phyloP scores from a whole-genome alignment of 2,888 invertebrate species.

The Tetragonisca angustula region DNA sequence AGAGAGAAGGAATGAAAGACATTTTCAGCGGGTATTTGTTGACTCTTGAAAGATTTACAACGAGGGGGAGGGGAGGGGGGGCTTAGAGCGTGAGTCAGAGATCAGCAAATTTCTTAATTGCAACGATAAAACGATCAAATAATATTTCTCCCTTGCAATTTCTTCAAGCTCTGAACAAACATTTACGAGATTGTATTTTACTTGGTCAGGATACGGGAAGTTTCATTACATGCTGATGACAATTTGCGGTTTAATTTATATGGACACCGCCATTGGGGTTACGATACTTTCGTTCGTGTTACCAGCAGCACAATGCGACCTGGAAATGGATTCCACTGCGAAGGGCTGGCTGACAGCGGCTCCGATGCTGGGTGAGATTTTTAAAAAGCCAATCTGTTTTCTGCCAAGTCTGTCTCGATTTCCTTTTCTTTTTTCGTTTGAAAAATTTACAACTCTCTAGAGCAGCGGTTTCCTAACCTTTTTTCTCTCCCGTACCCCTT shows the following conservation, averaged over 20 bases:
- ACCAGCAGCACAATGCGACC: conserved; percentile 85
- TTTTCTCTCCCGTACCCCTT: too few species aligned
- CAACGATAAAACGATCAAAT: not conserved
- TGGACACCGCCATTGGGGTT: conserved; percentile 85
- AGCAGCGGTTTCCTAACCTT: too few species aligned
- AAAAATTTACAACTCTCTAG: not conserved
- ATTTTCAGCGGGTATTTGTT: not conserved
- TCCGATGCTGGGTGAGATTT: conserved; percentile 82
- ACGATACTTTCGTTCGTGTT: conserved; percentile 85
- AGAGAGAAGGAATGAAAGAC: not conserved
- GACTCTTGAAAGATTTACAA: not conserved
- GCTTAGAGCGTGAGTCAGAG: not conserved
- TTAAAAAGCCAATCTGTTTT: not conserved
- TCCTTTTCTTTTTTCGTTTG: not conserved
- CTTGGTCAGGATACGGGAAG: conserved; percentile 83
- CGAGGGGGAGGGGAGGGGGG: too few species aligned
- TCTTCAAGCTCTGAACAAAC: not conserved
- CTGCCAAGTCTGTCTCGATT: not conserved
- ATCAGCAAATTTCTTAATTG: not conserved
- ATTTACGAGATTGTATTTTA: not conserved
- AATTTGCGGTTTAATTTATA: conserved; percentile 86
- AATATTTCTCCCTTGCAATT: not conserved
- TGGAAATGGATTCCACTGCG: conserved; percentile 83
- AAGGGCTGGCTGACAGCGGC: conserved; percentile 84
- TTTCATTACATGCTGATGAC: conserved; percentile 85